A percentile compares a stretch with the other conserved stretches of the same genome.
Conservation (phyloP, 35 echinoderm and acorn worm genomes). For the Ophiothrix spiculata region DNA sequence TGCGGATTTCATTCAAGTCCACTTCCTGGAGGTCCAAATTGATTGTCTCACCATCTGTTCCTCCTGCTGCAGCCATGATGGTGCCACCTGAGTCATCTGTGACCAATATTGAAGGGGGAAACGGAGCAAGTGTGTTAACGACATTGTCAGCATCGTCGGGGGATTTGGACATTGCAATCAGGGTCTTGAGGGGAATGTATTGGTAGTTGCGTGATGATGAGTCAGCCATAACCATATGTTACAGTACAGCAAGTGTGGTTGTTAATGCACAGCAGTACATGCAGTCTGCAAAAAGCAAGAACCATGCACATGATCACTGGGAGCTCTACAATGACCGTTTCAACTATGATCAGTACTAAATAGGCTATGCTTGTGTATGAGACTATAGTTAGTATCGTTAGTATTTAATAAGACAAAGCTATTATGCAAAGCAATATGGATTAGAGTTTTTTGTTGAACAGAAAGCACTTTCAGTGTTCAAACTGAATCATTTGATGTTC, state of each 20-base stretch:
- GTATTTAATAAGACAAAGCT: too few species aligned
- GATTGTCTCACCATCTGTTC: not conserved
- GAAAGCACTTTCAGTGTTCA: too few species aligned
- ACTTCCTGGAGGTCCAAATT: not conserved
- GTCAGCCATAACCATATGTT: not conserved
- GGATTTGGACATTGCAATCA: not conserved
- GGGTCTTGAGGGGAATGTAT: conserved; percentile 6
- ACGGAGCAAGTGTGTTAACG: not conserved
- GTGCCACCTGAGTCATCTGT: conserved; percentile 4
- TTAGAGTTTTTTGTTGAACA: too few species aligned
- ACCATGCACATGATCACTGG: not conserved
- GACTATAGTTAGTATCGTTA: too few species aligned
- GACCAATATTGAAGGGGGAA: conserved; percentile 33
- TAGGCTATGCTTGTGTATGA: too few species aligned
- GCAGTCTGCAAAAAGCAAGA: conserved; percentile 12
- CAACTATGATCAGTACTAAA: too few species aligned
- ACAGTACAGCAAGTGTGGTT: not conserved
- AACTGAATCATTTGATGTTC: too few species aligned
- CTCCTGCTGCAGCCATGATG: not conserved
- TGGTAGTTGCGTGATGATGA: conserved; percentile 5
- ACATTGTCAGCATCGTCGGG: not conserved
- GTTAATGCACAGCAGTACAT: conserved; percentile 9
- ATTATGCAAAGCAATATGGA: too few species aligned
- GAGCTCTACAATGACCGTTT: conserved; percentile 2
- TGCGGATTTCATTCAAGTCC: conserved; percentile 10